Evolutionary conservation across 2,888 invertebrate genomes (phyloP), one percentile per base, ranked within the genome.

Genomic region (Willowsia nigromaculata): DNA sequence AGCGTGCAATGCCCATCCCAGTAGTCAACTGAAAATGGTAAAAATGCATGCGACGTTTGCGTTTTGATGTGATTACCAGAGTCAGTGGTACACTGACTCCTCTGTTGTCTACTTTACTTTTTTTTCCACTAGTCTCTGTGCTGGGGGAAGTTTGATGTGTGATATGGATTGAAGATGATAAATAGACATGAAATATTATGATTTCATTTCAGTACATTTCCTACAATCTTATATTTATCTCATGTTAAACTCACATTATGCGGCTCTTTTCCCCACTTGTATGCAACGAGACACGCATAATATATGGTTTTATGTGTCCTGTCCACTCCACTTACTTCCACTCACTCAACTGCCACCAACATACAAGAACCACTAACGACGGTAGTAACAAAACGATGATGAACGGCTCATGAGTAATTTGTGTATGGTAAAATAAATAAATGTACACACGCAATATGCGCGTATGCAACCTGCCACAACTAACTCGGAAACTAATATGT

Each of bases 171-270:
- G 71, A 30, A 71, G 71, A 53, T 62, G 85, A 76, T 85, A 85
- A 85, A 85, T 50, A 27, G 59, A 74, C 74, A 53, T 85, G 27
- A 84, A 84, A 74, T 71, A 74, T 83, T 62, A 83, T 83, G n/a
- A n/a, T n/a, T n/a, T n/a, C n/a, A n/a, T 65, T 68, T 71, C 71
- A 71, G 71, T 71, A 71, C 71, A 71, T 71, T 71, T 71, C 71
- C 71, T 71, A 40, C 71, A 71, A 71, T 37, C 40, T 30, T 13
- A n/a, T n/a, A 37, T 65, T 37, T 65, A 33, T 37, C 33, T 65
- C 11, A 33, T n/a, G n/a, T 15, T n/a, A 15, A n/a, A 15, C 15
- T 22, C 22, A 43, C 5, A n/a, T 15, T 47, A 82, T 71, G 68
- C 68, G 37, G 30, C 71, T 37, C 22, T 53, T 33, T 65, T 40